Conservation (phyloP, 2,888 invertebrate genomes). For the Lochmaea capreae region DNA sequence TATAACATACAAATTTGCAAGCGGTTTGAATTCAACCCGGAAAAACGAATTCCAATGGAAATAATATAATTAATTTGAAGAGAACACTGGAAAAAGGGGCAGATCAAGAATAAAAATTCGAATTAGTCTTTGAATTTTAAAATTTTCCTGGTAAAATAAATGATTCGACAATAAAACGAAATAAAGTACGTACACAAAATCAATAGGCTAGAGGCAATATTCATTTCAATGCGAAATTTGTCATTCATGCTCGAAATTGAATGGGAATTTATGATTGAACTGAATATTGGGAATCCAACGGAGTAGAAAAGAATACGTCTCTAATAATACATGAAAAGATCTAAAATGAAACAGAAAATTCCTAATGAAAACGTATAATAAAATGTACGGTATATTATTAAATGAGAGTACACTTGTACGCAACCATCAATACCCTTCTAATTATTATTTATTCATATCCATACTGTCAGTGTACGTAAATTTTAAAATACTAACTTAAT, state of each 20-base stretch:
- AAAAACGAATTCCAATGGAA: too few relatives aligned
- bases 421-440: not conserved
- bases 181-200: conserved; percentile 58
- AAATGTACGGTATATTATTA: conserved; percentile 27
- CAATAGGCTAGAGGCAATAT: conserved; percentile 64
- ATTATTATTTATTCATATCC: not conserved
- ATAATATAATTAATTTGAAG: not conserved
- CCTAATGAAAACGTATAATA: conserved; percentile 28
- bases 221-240: conserved; percentile 67
- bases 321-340: conserved; percentile 60
- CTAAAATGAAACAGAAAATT: conserved; percentile 39
- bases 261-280: conserved; percentile 66
- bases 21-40: too few relatives aligned
- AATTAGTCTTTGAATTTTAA: conserved; percentile 36
- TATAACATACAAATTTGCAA: too few relatives aligned
- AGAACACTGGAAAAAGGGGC: conserved; percentile 16
- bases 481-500: too few relatives aligned
- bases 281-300: conserved; percentile 60
- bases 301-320: conserved; percentile 62
- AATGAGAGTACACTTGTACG: not conserved
- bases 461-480: not conserved
- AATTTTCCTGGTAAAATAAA: conserved; percentile 44
- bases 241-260: conserved; percentile 66
- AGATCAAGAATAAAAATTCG: conserved; percentile 29
- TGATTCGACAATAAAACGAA: conserved; percentile 53